Evolutionary conservation across 2,888 invertebrate species (phyloP).

Genomic region (Stenolophus ochropezus): DNA sequence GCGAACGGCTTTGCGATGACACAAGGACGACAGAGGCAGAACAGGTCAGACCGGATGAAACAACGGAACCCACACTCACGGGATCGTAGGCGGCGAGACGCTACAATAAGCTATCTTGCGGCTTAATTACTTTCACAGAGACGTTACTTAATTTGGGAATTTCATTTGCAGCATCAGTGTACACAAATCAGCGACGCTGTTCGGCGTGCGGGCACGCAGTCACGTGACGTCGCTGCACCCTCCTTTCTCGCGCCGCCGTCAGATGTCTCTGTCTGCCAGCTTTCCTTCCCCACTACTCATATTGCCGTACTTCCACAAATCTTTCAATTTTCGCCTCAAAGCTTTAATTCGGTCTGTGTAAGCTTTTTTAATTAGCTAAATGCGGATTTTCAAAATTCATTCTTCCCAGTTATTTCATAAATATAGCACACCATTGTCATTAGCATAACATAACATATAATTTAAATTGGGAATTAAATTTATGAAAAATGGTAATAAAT

Average conservation of each 20-base stretch:
- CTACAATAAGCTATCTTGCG: constrained; percentile 72
- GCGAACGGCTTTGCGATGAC: background rate
- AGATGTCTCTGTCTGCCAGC: constrained; percentile 38
- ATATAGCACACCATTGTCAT: no score
- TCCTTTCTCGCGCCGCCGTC: constrained; percentile 47
- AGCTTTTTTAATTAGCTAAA: background rate
- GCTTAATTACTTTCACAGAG: constrained; percentile 71
- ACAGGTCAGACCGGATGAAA: background rate
- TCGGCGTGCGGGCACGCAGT: no score
- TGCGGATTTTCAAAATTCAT: background rate
- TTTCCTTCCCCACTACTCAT: background rate
- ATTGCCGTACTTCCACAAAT: background rate
- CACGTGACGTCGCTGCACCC: constrained; percentile 8
- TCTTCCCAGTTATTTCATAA: no score
- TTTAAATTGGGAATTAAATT: no score
- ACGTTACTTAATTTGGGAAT: constrained; percentile 73
- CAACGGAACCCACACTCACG: background rate
- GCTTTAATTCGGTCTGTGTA: background rate
- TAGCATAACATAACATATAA: no score
- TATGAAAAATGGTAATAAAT: no score
- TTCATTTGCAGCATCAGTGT: constrained; percentile 72
- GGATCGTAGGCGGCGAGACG: constrained; percentile 61
- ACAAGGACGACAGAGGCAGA: background rate
- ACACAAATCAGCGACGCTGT: constrained; percentile 71
- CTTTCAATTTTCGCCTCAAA: background rate